Base-by-base conservation (phyloP, 2,113 vertebrate genomes). In the Callorhinus ursinus region DNA sequence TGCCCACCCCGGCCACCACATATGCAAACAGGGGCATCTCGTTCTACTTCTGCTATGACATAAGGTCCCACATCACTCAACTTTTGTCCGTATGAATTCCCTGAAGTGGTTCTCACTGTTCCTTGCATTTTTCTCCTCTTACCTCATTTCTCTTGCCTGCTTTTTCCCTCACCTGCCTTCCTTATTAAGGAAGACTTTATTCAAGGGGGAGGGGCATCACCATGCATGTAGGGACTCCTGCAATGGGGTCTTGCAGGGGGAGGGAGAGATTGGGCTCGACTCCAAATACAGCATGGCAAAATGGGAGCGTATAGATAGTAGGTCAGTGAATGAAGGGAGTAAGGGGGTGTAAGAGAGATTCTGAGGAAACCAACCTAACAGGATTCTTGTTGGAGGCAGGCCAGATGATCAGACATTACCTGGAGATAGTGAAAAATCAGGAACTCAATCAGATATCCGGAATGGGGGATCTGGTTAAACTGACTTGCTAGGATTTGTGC, bases 21-120 rank as follows among this genome's bases (percentile, higher is more conserved):
- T 2, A 13, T 26, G 22, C 13, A 33, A 31, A 59, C 19, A 24
- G 36, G 49, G 39, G 28, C n/a, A 5, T 31, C 28, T n/a, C 13
- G n/a, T 36, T 55, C 65, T 15, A 21, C 57, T 39, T 79, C 51
- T 79, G 31, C 71, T 28, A 14, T 7, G 51, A 36, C 11, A 14
- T 0, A 39, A 4, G n/a, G 36, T 74, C 19, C 42, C 57, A 31
- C 7, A 0, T 39, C 21, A 1, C 22, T 59, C 33, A 36, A 11
- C 3, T 28, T 65, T 22, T 21, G 51, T 59, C 59, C 16, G 22
- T 2, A 1, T 39, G n/a, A 65, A 74, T 39, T 39, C 57, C 26
- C n/a, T 28, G 46, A 12, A 0, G 1, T 0, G 4, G 24, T 21
- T 91, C n/a, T 53, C 42, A 36, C 1, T 36, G 80, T 46, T 9